A percentile compares a stretch with the other conserved stretches of the same genome.
These are phyloP conservation scores for Chorisops tibialis DNA, from an alignment of 2,888 invertebrate species.

Conservation along the genomic window DNA sequence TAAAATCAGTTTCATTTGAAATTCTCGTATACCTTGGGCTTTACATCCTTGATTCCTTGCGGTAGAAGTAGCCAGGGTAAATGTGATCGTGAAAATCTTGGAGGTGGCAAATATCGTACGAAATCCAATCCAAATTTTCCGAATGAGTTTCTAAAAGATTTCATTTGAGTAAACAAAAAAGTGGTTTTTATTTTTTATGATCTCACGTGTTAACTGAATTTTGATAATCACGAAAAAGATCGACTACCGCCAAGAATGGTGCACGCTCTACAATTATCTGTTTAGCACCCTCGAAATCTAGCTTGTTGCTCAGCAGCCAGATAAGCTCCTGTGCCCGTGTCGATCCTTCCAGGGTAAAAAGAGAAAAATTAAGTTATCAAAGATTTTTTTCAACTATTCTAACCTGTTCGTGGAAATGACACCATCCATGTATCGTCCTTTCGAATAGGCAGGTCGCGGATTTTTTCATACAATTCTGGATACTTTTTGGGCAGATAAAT, in stretches of 20 bases:
- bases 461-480: conserved; percentile 64
- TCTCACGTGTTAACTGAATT: no score
- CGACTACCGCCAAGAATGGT: conserved; percentile 71
- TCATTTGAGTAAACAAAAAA: no score
- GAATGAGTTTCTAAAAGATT: conserved; percentile 46
- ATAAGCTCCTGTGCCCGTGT: conserved; percentile 94
- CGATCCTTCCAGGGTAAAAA: no score
- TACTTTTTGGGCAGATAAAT: conserved; percentile 69
- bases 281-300: conserved; percentile 73
- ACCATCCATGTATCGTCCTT: conserved; percentile 81
- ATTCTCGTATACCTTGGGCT: conserved; percentile 72
- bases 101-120: conserved; percentile 64
- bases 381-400: conserved; percentile 36
- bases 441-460: conserved; percentile 67
- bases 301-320: conserved; percentile 79
- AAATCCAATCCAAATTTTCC: conserved; percentile 73
- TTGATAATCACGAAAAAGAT: conserved; percentile 61
- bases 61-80: conserved; percentile 71
- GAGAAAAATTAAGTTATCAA: background rate
- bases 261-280: conserved; percentile 67
- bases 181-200: no score
- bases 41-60: conserved; percentile 59
- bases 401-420: conserved; percentile 86
- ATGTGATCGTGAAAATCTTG: conserved; percentile 73
- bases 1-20: background rate